These are phyloP conservation scores for Tinea pellionella DNA, from an alignment of 2,888 invertebrate species.

Conservation along the genomic window DNA sequence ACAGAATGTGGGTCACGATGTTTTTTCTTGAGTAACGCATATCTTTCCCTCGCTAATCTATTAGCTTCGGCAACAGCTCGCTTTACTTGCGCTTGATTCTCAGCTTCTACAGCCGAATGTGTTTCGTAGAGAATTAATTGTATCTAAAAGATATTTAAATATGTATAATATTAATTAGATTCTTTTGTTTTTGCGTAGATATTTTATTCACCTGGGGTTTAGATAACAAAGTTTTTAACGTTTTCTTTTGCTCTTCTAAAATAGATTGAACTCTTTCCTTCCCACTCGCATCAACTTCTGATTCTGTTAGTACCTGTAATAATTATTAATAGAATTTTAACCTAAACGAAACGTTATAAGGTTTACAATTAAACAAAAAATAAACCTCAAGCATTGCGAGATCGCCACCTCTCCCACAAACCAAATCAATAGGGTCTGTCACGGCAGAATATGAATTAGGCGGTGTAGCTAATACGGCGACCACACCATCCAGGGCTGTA, in stretches of 20 bases:
- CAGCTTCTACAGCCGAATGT: slow-evolving; percentile 79
- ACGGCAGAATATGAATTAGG: slow-evolving; percentile 86
- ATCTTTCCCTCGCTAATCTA: slow-evolving; percentile 75
- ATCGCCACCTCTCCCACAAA: slow-evolving; percentile 84
- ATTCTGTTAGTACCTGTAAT: slow-evolving; percentile 71
- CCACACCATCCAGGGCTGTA: slow-evolving; percentile 54
- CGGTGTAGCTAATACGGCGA: slow-evolving; percentile 74
- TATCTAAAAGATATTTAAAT: slow-evolving; percentile 52
- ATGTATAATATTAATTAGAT: too few relatives aligned
- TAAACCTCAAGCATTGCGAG: slow-evolving; percentile 76
- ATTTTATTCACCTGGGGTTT: slow-evolving; percentile 73
- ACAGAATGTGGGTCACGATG: slow-evolving; percentile 21
- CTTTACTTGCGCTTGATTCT: slow-evolving; percentile 79
- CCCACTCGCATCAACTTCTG: slow-evolving; percentile 72
- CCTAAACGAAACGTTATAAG: too few relatives aligned
- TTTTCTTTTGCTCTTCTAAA: slow-evolving; percentile 80
- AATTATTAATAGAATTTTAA: too few relatives aligned
- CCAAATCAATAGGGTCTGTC: slow-evolving; percentile 82
- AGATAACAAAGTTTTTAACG: slow-evolving; percentile 79
- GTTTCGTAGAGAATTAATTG: slow-evolving; percentile 86
- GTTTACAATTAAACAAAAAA: not conserved
- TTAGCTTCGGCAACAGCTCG: slow-evolving; percentile 78
- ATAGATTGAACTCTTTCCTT: slow-evolving; percentile 73
- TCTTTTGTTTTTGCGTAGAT: not conserved
- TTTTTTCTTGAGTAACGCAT: slow-evolving; percentile 60